These are phyloP conservation scores for Crossocerus cetratus DNA, from an alignment of 2,888 invertebrate species.

Conservation along the genomic window DNA sequence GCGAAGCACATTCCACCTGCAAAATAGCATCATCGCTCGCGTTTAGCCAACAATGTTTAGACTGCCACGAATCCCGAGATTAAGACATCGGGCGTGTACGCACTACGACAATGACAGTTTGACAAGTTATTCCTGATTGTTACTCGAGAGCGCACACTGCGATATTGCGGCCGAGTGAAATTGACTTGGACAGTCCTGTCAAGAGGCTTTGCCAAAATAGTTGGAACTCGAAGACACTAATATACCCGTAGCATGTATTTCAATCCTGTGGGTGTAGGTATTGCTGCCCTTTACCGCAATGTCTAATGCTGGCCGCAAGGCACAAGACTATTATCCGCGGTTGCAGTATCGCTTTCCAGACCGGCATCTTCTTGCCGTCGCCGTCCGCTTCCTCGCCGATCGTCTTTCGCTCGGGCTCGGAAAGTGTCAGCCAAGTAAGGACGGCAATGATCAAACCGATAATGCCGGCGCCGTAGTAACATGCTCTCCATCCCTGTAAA, in stretches of 20 bases:
- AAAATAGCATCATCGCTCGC: conserved; percentile 14
- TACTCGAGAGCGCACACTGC: not conserved
- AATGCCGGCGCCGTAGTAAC: conserved; percentile 89
- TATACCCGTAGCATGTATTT: conserved; percentile 33
- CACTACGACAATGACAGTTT: no score
- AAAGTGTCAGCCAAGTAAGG: conserved; percentile 86
- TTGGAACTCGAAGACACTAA: conserved; percentile 29
- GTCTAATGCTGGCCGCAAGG: conserved; percentile 91
- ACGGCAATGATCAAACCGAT: conserved; percentile 85
- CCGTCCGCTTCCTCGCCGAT: conserved; percentile 83
- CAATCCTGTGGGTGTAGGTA: conserved; percentile 39
- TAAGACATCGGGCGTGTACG: no score
- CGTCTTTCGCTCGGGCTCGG: conserved; percentile 86
- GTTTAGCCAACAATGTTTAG: no score
- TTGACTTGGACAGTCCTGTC: not conserved
- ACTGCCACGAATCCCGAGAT: no score
- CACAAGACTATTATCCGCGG: conserved; percentile 89
- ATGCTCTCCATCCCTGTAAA: conserved; percentile 87
- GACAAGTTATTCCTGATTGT: no score
- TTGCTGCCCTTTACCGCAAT: conserved; percentile 82
- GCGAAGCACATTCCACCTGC: conserved; percentile 93
- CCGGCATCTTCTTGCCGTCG: conserved; percentile 79
- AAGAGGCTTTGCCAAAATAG: conserved; percentile 11
- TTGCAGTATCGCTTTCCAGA: conserved; percentile 88
- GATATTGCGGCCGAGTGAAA: not conserved